A percentile compares a stretch with the other conserved stretches of the same genome.
These are phyloP conservation scores for Orthosia incerta DNA, from an alignment of 2,888 invertebrate species.

Conservation along the genomic window DNA sequence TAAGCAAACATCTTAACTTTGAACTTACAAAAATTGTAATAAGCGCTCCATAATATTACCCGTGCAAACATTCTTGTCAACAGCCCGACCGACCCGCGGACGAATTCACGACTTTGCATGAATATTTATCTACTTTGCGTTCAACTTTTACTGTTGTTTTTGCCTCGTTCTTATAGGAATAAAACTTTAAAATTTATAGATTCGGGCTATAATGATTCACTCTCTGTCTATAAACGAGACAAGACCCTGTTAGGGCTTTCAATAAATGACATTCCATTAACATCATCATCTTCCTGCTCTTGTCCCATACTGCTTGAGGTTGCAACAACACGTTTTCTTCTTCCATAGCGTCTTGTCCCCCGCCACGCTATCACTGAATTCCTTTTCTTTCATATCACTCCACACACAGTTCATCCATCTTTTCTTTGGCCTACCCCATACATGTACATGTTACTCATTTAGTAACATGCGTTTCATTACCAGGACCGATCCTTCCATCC, in stretches of 20 bases:
- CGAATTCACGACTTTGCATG: slow-evolving; percentile 55
- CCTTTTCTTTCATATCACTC: too few species aligned
- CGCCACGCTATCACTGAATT: too few species aligned
- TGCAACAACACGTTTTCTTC: too few species aligned
- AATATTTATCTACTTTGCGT: slow-evolving; percentile 68
- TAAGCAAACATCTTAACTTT: slow-evolving; percentile 31
- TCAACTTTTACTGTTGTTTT: slow-evolving; percentile 52
- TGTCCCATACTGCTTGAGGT: too few species aligned
- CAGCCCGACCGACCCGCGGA: slow-evolving; percentile 32
- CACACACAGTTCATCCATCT: too few species aligned
- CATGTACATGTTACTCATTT: too few species aligned
- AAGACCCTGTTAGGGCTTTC: background rate
- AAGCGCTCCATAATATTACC: slow-evolving; percentile 13
- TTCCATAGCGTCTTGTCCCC: too few species aligned
- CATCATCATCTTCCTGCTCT: too few species aligned
- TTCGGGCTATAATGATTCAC: slow-evolving; percentile 44
- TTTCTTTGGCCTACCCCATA: too few species aligned
- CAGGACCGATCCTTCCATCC: too few species aligned
- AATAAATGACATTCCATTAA: too few species aligned
- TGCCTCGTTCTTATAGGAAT: slow-evolving; percentile 52
- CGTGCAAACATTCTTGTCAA: slow-evolving; percentile 25
- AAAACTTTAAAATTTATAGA: slow-evolving; percentile 63
- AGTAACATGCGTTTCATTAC: too few species aligned
- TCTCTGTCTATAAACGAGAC: slow-evolving; percentile 20
- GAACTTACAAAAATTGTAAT: background rate